Base-by-base conservation (phyloP, 1,140 invertebrate species). In the Drosophila asahinai region DNA sequence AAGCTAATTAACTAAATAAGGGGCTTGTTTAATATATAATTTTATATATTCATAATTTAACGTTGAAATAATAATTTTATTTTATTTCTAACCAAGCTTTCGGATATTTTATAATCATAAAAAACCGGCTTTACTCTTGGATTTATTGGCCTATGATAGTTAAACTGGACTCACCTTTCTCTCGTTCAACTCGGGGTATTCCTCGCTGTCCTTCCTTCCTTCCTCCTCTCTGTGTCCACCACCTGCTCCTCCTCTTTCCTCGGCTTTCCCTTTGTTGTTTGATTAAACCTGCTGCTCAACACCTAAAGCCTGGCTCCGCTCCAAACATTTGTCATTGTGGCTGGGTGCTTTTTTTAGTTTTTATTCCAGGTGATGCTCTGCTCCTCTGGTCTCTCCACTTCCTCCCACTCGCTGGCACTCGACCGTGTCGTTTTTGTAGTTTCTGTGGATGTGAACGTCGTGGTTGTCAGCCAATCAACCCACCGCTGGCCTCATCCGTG, bases 391-490 rank as follows among this genome's bases (percentile, higher is more conserved):
- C 52, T 71, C 63, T 47, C 49, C 60, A 58, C 51, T 65, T 66
- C 72, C 72, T 78, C 73, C 76, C 61, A 67, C 45, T 57, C 45
- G 52, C 54, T 43, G 48, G 70, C 80, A 83, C 61, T 80, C 76
- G 63, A 71, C 64, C 81, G 81, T 80, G 70, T 49, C 47, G 43
- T 51, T 54, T 45, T 27, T 54, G 43, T 43, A 73, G 45, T 51
- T 65, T 45, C 49, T 59, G 61, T 83, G 72, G 62, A 59, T 60
- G 71, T 76, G 45, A 27, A 80, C 42, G 48, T 72, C 58, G 76
- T 77, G 47, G 74, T 67, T 65, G 65, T 71, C 70, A 70, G 54
- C 51, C 65, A 86, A 82, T 87, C 76, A 87, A 82, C 67, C 80
- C 63, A 86, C 61, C 59, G 83, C 65, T 64, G 62, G 64, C 47